Percentiles rank a stretch among this genome's conserved stretches.
phyloP scores from a whole-genome alignment of 2,888 invertebrate species.

The Drosophila kambysellisi region DNA sequence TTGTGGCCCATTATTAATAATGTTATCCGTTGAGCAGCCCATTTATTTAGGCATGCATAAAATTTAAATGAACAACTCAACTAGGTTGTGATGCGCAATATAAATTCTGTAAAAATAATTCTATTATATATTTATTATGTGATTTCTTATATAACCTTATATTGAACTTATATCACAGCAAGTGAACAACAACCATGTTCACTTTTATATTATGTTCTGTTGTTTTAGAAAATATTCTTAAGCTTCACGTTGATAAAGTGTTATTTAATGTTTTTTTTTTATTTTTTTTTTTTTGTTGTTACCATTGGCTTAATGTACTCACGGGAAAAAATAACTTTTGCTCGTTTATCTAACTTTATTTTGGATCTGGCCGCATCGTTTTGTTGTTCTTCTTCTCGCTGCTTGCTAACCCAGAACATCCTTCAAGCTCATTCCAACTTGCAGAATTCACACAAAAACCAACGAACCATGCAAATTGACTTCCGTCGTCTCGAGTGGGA shows the following conservation, averaged over 20 bases:
- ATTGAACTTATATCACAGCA: too few relatives aligned
- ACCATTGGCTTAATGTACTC: not conserved
- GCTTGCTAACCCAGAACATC: conserved; percentile 30
- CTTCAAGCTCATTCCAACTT: conserved; percentile 43
- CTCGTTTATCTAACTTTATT: not conserved
- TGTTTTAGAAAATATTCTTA: not conserved
- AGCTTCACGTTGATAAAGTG: not conserved
- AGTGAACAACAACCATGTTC: too few relatives aligned
- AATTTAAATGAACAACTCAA: not conserved
- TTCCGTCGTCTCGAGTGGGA: conserved; percentile 43
- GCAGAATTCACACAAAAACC: conserved; percentile 55
- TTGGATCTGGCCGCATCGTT: not conserved
- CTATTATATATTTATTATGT: not conserved
- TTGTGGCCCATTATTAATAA: not conserved
- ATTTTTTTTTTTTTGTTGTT: too few relatives aligned
- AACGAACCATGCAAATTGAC: conserved; percentile 58
- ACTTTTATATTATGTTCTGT: not conserved
- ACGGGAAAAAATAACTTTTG: not conserved
- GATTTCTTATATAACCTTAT: not conserved
- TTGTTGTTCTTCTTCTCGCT: conserved; percentile 5
- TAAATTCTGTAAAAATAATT: not conserved
- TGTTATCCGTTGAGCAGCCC: not conserved
- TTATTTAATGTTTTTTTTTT: not conserved
- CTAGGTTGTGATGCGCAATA: not conserved
- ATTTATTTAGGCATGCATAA: not conserved